phyloP scores from a whole-genome alignment of 2,797 vertebrate species.

The Cyprinodon diabolis region DNA sequence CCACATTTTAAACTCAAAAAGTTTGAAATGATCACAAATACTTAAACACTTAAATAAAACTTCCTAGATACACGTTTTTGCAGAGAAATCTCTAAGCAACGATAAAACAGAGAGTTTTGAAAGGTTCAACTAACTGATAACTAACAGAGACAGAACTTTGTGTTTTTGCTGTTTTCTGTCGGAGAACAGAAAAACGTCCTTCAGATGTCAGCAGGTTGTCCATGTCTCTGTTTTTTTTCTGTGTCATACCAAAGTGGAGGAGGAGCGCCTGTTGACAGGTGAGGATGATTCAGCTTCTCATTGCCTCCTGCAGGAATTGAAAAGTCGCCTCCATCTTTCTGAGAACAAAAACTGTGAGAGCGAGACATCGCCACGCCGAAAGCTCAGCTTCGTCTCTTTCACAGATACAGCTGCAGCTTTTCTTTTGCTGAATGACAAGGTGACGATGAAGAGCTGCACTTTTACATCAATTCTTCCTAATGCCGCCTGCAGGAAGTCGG shows the following conservation, averaged over 20 bases:
- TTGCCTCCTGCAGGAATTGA: neutral
- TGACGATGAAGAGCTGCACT: slow-evolving; percentile 6
- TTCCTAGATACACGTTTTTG: too few relatives aligned
- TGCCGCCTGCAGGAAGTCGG: neutral
- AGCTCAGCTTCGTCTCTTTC: slow-evolving; percentile 14
- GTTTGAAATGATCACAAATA: too few relatives aligned
- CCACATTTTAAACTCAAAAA: too few relatives aligned
- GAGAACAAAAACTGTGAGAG: neutral
- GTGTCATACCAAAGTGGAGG: neutral
- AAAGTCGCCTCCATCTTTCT: neutral
- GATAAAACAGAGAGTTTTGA: too few relatives aligned
- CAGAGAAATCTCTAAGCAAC: too few relatives aligned
- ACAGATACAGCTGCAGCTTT: slow-evolving; percentile 28
- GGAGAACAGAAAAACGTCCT: neutral
- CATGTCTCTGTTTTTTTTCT: neutral
- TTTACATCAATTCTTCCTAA: neutral
- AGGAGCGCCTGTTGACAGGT: slow-evolving; percentile 1
- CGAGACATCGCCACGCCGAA: neutral
- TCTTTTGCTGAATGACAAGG: neutral
- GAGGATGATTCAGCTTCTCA: slow-evolving; percentile 19
- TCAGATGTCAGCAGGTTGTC: neutral
- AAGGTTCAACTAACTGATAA: too few relatives aligned
- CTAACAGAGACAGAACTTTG: neutral
- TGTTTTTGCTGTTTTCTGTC: neutral
- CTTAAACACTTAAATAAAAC: too few relatives aligned